These are phyloP conservation scores for Drosophila lacertosa DNA, from an alignment of 1,140 invertebrate species.

Conservation along the genomic window DNA sequence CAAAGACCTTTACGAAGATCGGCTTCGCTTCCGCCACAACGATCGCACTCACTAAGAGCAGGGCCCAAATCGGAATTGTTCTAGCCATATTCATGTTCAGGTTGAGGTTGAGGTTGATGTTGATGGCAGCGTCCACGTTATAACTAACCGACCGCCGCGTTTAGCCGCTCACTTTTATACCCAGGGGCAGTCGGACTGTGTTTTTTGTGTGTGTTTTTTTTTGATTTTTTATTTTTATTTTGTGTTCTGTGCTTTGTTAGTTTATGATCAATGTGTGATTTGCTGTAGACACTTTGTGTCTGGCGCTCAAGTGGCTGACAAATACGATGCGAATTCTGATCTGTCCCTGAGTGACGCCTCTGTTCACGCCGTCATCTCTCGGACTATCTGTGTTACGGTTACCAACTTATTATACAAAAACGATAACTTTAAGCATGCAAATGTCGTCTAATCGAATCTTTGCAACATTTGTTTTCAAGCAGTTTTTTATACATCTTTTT, in stretches of 20 bases:
- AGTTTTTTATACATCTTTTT: constrained; percentile 13
- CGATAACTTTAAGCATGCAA: constrained; percentile 27
- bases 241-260: constrained; percentile 36
- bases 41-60: constrained; percentile 38
- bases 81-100: constrained; percentile 62
- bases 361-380: constrained; percentile 9
- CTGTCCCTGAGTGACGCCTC: constrained; percentile 9
- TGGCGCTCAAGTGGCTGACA: constrained; percentile 51
- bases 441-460: constrained; percentile 29
- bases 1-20: constrained; percentile 58
- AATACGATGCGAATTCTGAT: constrained; percentile 39
- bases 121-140: constrained; percentile 32
- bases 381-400: neutral
- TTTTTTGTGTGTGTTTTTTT: no score
- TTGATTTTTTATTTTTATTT: constrained; percentile 6
- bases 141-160: constrained; percentile 52
- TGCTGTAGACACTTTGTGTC: constrained; percentile 35
- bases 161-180: constrained; percentile 60
- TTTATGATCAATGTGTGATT: constrained; percentile 52
- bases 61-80: constrained; percentile 51
- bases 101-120: no score
- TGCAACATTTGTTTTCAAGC: constrained; percentile 8
- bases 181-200: constrained; percentile 33
- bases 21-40: constrained; percentile 51
- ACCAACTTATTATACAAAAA: constrained; percentile 8